Evolutionary conservation across 2,113 vertebrate species (phyloP).

Genomic region (Pipra filicauda): DNA sequence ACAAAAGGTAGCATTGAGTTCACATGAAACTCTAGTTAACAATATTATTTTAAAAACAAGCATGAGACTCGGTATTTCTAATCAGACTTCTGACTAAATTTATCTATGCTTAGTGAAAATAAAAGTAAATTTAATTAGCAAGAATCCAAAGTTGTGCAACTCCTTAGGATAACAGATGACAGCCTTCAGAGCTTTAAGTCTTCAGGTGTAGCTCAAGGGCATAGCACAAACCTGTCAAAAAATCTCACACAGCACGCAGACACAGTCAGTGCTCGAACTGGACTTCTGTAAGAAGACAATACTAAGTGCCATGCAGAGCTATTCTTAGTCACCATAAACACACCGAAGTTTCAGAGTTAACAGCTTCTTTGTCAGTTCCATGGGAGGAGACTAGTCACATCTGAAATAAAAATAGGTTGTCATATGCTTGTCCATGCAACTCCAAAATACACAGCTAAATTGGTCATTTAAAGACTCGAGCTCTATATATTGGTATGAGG

Average conservation of each 20-base stretch:
- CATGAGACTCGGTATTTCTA: background rate
- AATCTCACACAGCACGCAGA: background rate
- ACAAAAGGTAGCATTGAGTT: background rate
- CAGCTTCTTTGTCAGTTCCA: conserved; percentile 8
- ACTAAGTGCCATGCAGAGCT: background rate
- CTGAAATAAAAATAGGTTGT: conserved; percentile 29
- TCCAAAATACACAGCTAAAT: background rate
- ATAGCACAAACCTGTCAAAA: background rate
- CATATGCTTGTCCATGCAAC: background rate
- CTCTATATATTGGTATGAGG: background rate
- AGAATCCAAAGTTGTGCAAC: background rate
- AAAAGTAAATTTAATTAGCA: background rate
- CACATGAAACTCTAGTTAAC: background rate
- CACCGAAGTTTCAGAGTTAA: background rate
- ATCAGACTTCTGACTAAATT: background rate
- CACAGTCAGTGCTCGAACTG: background rate
- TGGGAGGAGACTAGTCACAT: background rate
- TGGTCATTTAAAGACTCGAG: background rate
- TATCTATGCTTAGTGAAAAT: background rate
- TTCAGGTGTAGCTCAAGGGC: background rate
- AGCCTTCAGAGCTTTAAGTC: background rate
- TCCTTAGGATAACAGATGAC: background rate
- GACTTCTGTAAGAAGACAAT: background rate
- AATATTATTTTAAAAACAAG: background rate
- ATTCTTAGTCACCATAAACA: background rate